Conservation (phyloP, 2,888 invertebrate species). For the Allolobophora icterica region DNA sequence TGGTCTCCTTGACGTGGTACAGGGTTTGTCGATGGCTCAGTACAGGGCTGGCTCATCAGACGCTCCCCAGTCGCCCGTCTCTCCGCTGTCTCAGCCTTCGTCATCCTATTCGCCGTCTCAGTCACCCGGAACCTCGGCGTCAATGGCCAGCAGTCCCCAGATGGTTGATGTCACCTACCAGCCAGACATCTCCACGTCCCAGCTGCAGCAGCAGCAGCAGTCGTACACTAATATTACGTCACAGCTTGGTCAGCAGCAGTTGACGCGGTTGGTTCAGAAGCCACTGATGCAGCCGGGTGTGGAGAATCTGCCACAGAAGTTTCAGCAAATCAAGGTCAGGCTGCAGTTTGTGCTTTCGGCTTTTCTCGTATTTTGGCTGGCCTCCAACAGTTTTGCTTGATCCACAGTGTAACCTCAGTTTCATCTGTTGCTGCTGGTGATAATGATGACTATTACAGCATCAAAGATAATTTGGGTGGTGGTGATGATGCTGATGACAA, state of each 20-base stretch:
- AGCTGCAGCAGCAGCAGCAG: conserved; percentile 61
- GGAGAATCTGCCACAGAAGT: conserved; percentile 81
- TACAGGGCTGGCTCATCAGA: background rate
- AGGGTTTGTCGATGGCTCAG: conserved; percentile 27
- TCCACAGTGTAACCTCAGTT: no score
- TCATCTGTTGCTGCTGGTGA: no score
- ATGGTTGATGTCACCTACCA: conserved; percentile 11
- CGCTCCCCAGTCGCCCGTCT: conserved; percentile 22
- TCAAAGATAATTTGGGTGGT: no score
- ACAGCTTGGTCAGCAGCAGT: conserved; percentile 65
- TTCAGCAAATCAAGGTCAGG: conserved; percentile 89
- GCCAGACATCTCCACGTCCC: background rate
- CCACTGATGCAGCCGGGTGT: conserved; percentile 61
- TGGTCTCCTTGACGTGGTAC: background rate
- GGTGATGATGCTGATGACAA: no score
- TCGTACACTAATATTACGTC: conserved; percentile 48
- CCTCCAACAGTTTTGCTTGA: no score
- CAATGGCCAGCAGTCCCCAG: conserved; percentile 28
- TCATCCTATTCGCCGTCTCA: conserved; percentile 24
- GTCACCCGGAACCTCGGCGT: conserved; percentile 28
- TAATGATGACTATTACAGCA: no score
- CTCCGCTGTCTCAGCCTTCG: conserved; percentile 22
- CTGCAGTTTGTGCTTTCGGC: background rate
- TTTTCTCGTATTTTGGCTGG: background rate
- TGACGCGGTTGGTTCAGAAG: conserved; percentile 3